Evolutionary conservation across 2,113 vertebrate species (phyloP), one percentile per base, ranked within the genome.

Genomic region (Scomber japonicus): DNA sequence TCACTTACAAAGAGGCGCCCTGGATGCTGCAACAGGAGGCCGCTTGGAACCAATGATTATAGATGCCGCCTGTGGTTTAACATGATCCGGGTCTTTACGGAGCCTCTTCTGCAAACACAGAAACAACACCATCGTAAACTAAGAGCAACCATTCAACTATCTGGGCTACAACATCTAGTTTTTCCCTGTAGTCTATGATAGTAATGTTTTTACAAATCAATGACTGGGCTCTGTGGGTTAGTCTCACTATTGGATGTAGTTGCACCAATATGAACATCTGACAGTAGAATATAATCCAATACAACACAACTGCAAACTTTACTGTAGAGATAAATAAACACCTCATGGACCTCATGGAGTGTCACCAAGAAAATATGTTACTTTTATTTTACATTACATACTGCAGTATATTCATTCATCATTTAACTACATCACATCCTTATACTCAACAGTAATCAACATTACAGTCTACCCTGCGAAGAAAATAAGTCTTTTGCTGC

Each of bases 61-160:
- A 4, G 79, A 65, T 0, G 94, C 91, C 8, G 71, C 55, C 50
- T 83, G 88, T 1, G 89, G 68, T 76, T 69, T 92, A n/a, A 62
- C 27, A 0, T 44, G 3, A 0, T 86, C 90, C 0, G 21, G 13
- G 1, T 95, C 94, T 19, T 76, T 93, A 1, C 94, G 92, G 0
- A 78, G 44, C 70, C 44, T 94, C 71, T 95, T 94, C 94, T 95
- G 77, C 35, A 77, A 53, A 84, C 24, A 75, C 48, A 78, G 60
- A 75, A 62, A 40, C 31, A 0, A 4, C 8, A 35, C 6, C 46
- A 61, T 8, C 27, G 48, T 21, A 16, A 72, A 50, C 0, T 5
- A 16, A 55, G 0, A 75, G 44, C 12, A 27, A n/a, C 3, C 10
- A 40, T 3, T 48, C 44, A 15, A 0, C 11, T 35, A 60, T 50